Conservation (phyloP, 2,888 invertebrate species). For the Pheosia gnoma region DNA sequence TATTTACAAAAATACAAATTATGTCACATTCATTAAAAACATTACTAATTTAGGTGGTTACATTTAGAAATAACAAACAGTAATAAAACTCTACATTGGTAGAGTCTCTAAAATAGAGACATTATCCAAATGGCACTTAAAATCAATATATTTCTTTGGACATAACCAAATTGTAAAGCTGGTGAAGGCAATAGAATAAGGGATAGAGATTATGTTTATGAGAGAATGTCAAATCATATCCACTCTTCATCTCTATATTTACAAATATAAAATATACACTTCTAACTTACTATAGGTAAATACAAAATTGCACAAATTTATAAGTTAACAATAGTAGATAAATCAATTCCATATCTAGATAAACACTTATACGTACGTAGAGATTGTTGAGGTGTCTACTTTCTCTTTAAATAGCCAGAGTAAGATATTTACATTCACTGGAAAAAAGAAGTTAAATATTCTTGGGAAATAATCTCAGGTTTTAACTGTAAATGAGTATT, state of each 20-base stretch:
- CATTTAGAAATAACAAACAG: constrained; percentile 33
- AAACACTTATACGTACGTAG: background rate
- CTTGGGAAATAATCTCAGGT: background rate
- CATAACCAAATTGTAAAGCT: constrained; percentile 48
- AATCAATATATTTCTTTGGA: constrained; percentile 47
- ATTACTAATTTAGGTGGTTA: constrained; percentile 54
- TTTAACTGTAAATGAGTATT: background rate
- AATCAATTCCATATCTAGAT: constrained; percentile 17
- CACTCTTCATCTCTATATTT: constrained; percentile 25
- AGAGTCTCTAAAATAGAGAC: constrained; percentile 35
- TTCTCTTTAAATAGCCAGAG: background rate
- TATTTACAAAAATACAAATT: constrained; percentile 42
- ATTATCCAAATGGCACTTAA: constrained; percentile 62
- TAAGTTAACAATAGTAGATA: constrained; percentile 19
- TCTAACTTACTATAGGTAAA: constrained; percentile 12
- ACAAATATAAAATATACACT: constrained; percentile 22
- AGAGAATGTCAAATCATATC: constrained; percentile 28
- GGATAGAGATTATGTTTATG: constrained; percentile 18
- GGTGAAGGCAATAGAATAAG: constrained; percentile 34
- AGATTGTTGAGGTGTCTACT: background rate
- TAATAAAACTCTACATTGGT: constrained; percentile 34
- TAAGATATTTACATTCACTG: too few relatives aligned
- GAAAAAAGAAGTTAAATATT: background rate
- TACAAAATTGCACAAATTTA: constrained; percentile 35
- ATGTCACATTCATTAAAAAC: constrained; percentile 21